Evolutionary conservation across 2,113 vertebrate species (phyloP).

Genomic region (Condylura cristata): DNA sequence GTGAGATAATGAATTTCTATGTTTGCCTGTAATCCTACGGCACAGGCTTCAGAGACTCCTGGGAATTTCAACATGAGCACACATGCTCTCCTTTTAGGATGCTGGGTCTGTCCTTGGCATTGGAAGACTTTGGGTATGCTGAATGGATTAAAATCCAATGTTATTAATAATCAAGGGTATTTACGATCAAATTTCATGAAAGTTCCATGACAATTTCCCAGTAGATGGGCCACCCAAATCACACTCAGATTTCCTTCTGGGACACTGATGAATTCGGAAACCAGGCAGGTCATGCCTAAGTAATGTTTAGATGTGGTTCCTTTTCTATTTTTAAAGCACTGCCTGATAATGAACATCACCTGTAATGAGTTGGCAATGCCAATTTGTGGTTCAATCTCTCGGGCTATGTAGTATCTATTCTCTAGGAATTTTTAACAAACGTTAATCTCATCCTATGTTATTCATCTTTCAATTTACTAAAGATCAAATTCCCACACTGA

Average conservation of each 20-base stretch:
- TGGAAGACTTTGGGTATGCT: background rate
- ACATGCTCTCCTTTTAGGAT: accelerated
- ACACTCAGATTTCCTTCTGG: background rate
- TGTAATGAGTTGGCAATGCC: background rate
- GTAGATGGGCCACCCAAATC: too few species aligned
- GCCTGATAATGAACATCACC: background rate
- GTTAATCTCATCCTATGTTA: background rate
- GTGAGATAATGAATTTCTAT: accelerated
- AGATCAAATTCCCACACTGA: background rate
- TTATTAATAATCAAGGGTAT: background rate
- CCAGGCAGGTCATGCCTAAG: accelerated
- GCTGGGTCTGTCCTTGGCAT: background rate
- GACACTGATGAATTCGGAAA: background rate
- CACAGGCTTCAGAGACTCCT: background rate
- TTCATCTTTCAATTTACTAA: background rate
- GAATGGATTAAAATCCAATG: background rate
- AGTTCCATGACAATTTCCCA: background rate
- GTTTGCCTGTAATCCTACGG: too few species aligned
- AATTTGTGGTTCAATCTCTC: background rate
- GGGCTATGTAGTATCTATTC: background rate
- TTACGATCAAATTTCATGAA: background rate
- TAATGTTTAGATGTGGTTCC: background rate
- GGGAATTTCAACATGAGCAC: background rate
- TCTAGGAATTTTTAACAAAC: background rate
- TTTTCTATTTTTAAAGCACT: background rate